phyloP scores from a whole-genome alignment of 2,888 invertebrate species.

The Mesorhabditis spiculigera region DNA sequence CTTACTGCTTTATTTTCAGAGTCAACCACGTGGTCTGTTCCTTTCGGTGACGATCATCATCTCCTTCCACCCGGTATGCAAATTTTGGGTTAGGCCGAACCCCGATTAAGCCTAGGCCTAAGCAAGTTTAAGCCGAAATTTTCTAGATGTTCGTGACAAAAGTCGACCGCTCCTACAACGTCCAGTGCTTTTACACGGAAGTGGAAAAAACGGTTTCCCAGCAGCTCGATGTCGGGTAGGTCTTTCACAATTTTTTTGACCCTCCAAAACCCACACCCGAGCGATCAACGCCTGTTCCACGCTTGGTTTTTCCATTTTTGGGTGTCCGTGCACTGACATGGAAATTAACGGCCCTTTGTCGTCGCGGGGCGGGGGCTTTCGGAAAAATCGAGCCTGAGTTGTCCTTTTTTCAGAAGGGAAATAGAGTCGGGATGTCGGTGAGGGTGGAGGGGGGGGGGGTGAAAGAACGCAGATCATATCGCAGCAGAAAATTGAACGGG shows the following conservation, averaged over 20 bases:
- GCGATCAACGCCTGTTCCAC: not conserved
- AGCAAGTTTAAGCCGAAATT: not conserved
- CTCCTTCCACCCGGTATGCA: constrained; percentile 43
- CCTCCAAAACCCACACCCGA: not conserved
- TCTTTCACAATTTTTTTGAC: not conserved
- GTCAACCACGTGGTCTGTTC: constrained; percentile 42
- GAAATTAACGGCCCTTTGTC: not conserved
- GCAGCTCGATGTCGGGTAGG: constrained; percentile 39
- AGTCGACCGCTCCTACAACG: constrained; percentile 47
- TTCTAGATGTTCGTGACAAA: constrained; percentile 49
- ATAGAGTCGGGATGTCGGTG: no score
- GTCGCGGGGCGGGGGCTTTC: no score
- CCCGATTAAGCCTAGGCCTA: not conserved
- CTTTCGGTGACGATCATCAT: constrained; percentile 44
- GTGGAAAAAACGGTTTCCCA: constrained; percentile 41
- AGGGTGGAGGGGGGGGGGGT: no score
- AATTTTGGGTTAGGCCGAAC: not conserved
- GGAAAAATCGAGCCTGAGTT: no score
- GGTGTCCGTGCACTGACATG: not conserved
- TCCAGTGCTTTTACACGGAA: constrained; percentile 50
- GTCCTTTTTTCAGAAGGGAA: no score
- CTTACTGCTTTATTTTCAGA: constrained; percentile 21
- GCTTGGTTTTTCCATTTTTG: not conserved
- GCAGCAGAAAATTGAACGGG: no score
- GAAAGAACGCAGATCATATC: no score